Evolutionary conservation across 2,888 invertebrate species (phyloP).

Genomic region (Lycia hirtaria): DNA sequence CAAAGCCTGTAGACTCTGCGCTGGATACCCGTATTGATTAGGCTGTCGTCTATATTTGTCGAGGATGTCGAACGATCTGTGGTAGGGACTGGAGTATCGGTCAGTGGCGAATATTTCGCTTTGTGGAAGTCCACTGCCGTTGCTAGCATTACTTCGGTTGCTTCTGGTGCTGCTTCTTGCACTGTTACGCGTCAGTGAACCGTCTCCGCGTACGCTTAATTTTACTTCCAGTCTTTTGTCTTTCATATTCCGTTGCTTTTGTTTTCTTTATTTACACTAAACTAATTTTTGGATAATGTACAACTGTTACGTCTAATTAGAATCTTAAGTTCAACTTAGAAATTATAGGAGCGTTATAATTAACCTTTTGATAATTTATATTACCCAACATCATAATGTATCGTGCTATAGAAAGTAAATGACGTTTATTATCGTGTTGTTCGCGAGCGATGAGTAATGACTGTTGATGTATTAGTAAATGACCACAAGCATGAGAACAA

Average conservation of each 20-base stretch:
- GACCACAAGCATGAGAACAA: conserved; percentile 69
- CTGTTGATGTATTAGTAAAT: conserved; percentile 69
- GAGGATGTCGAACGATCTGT: conserved; percentile 71
- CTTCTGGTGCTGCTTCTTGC: conserved; percentile 74
- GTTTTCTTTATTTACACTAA: background rate
- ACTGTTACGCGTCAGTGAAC: conserved; percentile 73
- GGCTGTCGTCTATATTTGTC: conserved; percentile 72
- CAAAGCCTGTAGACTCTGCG: conserved; percentile 73
- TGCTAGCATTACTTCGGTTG: conserved; percentile 70
- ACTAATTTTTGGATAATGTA: background rate
- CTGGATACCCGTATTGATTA: conserved; percentile 71
- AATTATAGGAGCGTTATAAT: conserved; percentile 31
- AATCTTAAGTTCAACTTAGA: conserved; percentile 21
- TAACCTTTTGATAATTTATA: conserved; percentile 42
- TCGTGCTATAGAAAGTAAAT: conserved; percentile 71
- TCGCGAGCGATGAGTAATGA: conserved; percentile 72
- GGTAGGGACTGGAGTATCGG: conserved; percentile 71
- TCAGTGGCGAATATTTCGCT: conserved; percentile 79
- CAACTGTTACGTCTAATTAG: background rate
- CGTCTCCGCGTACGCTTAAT: conserved; percentile 79
- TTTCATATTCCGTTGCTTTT: conserved; percentile 63
- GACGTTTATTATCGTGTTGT: conserved; percentile 60
- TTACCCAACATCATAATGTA: conserved; percentile 56
- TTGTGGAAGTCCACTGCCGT: conserved; percentile 66
- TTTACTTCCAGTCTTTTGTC: conserved; percentile 80